phyloP scores from a whole-genome alignment of 2,888 invertebrate genomes.

The Philaethria dido region DNA sequence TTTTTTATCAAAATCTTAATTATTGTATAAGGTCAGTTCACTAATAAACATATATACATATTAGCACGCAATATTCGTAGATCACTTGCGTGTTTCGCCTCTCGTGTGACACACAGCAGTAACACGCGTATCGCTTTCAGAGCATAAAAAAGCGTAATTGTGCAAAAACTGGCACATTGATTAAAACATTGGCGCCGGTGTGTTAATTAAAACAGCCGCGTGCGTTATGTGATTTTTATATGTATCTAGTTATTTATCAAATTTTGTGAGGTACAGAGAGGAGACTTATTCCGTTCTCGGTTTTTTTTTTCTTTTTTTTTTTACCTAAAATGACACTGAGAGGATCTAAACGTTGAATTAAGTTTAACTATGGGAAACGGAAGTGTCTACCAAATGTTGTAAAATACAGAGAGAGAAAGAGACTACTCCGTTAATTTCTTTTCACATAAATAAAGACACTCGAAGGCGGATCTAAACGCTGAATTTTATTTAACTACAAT shows the following conservation, averaged over 20 bases:
- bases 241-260: not conserved
- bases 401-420: too few species aligned
- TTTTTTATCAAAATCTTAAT: too few species aligned
- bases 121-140: conserved; percentile 37
- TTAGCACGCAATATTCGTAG: not conserved
- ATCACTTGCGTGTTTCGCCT: not conserved
- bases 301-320: too few species aligned
- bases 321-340: too few species aligned
- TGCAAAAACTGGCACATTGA: conserved; percentile 42
- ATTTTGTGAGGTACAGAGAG: not conserved
- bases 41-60: not conserved
- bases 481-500: too few species aligned
- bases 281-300: not conserved
- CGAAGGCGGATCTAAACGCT: too few species aligned
- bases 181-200: conserved; percentile 36
- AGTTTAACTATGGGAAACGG: too few species aligned
- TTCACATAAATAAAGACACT: too few species aligned
- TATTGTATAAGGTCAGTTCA: not conserved
- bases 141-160: conserved; percentile 44
- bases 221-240: conserved; percentile 32
- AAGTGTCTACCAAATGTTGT: too few species aligned
- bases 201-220: conserved; percentile 19
- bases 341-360: too few species aligned
- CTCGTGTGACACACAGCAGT: conserved; percentile 33
- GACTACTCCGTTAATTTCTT: too few species aligned